Conservation (phyloP, 2,888 invertebrate genomes). For the Xestia xanthographa region DNA sequence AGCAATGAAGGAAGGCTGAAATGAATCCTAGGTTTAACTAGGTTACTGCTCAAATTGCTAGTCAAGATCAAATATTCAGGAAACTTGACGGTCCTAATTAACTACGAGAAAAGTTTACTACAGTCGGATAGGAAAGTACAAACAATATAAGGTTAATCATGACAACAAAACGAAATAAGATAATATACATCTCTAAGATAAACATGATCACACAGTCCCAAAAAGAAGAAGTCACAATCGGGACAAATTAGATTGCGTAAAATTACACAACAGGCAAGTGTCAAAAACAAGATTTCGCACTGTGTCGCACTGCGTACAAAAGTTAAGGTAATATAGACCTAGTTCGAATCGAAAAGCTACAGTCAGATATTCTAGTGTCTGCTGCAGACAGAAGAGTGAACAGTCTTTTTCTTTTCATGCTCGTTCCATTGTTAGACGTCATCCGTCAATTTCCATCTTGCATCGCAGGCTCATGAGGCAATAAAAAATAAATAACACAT, state of each 20-base stretch:
- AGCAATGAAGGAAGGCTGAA: background rate
- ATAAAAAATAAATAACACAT: background rate
- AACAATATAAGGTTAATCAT: background rate
- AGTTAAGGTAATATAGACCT: background rate
- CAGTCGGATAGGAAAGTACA: background rate
- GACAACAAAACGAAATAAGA: background rate
- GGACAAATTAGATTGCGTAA: constrained; percentile 21
- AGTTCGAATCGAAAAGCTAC: background rate
- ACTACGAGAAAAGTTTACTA: background rate
- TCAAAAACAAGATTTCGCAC: constrained; percentile 16
- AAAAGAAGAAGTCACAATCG: background rate
- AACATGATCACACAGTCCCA: background rate
- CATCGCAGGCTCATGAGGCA: background rate
- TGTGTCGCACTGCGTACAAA: constrained; percentile 49
- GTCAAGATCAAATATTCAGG: background rate
- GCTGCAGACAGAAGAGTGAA: background rate
- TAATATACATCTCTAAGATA: background rate
- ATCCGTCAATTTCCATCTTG: background rate
- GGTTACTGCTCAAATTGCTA: background rate
- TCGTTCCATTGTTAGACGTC: background rate
- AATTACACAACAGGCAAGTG: constrained; percentile 33
- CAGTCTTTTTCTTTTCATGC: background rate
- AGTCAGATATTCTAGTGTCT: background rate
- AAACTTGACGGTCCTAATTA: background rate
- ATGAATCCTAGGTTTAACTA: no score